These are phyloP conservation scores for Myathropa florea DNA, from an alignment of 2,888 invertebrate species.

Conservation along the genomic window DNA sequence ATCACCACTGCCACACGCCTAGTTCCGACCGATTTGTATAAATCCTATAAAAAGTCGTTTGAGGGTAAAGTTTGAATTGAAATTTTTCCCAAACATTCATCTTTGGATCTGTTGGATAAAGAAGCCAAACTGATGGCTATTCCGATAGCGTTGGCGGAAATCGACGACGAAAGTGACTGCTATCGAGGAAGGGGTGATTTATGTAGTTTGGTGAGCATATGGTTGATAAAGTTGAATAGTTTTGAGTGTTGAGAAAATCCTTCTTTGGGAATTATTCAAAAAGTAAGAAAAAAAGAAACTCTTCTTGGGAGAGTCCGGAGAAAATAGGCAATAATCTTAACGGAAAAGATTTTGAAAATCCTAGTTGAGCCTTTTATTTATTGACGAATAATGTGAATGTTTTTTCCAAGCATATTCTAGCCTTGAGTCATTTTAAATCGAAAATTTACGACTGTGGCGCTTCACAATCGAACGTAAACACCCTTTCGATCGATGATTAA, in stretches of 20 bases:
- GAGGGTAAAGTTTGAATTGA: constrained; percentile 63
- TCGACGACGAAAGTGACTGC: constrained; percentile 41
- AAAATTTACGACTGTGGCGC: too few relatives aligned
- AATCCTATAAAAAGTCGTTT: constrained; percentile 57
- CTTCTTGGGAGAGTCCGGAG: background rate
- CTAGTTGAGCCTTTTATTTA: background rate
- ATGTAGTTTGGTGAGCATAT: constrained; percentile 52
- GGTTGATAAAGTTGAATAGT: constrained; percentile 35
- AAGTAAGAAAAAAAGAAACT: too few relatives aligned
- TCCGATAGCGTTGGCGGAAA: constrained; percentile 21
- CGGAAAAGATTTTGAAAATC: background rate
- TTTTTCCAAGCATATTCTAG: background rate
- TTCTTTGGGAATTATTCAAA: constrained; percentile 48
- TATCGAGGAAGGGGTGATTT: constrained; percentile 22
- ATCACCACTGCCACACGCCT: background rate
- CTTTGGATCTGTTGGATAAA: constrained; percentile 27
- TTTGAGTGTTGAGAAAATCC: constrained; percentile 14
- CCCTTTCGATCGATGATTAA: too few relatives aligned
- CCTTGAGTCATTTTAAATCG: too few relatives aligned
- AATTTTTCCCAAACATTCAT: constrained; percentile 27
- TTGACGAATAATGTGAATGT: background rate
- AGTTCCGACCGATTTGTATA: constrained; percentile 54
- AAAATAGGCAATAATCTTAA: background rate
- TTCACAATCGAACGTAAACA: too few relatives aligned
- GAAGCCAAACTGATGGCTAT: background rate